These are phyloP conservation scores for Petrolisthes manimaculis DNA, from an alignment of 2,888 invertebrate species.

Conservation along the genomic window DNA sequence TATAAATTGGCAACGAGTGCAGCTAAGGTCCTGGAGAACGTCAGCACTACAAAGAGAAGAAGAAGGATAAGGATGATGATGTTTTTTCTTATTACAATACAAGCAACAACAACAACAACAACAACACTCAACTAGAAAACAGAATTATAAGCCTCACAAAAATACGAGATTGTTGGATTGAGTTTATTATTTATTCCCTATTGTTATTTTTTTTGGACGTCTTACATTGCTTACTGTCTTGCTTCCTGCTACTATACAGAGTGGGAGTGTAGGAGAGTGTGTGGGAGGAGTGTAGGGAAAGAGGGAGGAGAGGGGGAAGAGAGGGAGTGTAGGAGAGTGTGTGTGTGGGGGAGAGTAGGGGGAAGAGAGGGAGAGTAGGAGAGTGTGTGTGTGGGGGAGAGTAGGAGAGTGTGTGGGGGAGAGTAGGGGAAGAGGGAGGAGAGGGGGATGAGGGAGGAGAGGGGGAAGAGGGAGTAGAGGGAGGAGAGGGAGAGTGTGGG, in stretches of 20 bases:
- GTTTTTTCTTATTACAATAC: too few species aligned
- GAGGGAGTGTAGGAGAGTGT: slow-evolving; percentile 20
- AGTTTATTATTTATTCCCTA: too few species aligned
- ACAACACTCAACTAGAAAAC: too few species aligned
- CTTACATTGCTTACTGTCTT: too few species aligned
- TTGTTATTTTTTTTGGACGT: too few species aligned
- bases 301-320: slow-evolving; percentile 19
- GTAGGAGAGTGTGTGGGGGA: slow-evolving; percentile 7
- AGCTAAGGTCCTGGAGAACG: too few species aligned
- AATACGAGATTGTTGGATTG: too few species aligned
- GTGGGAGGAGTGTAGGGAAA: slow-evolving; percentile 8
- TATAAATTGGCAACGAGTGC: too few species aligned
- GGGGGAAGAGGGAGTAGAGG: background rate
- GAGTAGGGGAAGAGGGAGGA: background rate
- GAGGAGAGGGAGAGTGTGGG: background rate
- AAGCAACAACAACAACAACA: too few species aligned
- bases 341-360: background rate
- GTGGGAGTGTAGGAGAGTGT: background rate
- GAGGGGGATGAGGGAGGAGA: background rate
- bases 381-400: background rate
- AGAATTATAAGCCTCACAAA: too few species aligned
- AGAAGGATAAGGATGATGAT: too few species aligned
- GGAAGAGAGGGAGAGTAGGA: background rate
- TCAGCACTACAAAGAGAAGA: too few species aligned
- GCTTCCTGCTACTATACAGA: background rate